A percentile compares a stretch with the other conserved stretches of the same genome.
phyloP scores from a whole-genome alignment of 1,140 invertebrate species.

The Sycophila sp. region DNA sequence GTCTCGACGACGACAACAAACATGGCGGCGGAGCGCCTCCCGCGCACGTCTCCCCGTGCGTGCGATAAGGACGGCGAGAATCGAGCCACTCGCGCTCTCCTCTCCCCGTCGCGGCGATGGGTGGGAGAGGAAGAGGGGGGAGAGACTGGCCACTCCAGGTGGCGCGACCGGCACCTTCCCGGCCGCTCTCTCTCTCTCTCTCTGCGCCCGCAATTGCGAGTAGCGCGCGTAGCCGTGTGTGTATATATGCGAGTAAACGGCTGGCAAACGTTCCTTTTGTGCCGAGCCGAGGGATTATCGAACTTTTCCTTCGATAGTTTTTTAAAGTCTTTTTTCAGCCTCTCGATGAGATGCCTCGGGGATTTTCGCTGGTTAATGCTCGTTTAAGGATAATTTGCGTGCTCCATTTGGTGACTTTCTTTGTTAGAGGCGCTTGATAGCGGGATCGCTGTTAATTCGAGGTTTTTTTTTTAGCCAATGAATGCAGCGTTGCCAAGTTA shows the following conservation, averaged over 20 bases:
- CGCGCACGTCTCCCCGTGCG: neutral
- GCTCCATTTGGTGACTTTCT: too few relatives aligned
- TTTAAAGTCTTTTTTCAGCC: too few relatives aligned
- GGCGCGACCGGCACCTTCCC: neutral
- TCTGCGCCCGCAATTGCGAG: neutral
- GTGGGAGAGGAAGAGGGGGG: neutral
- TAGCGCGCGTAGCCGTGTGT: neutral
- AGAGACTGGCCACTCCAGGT: neutral
- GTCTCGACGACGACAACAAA: constrained; percentile 69
- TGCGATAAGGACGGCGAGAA: neutral
- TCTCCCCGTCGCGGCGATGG: neutral
- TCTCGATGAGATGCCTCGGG: too few relatives aligned
- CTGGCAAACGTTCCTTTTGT: too few relatives aligned
- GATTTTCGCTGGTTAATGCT: too few relatives aligned
- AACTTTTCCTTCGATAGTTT: too few relatives aligned
- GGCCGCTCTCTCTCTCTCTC: neutral
- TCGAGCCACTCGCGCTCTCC: too few relatives aligned
- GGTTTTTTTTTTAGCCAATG: too few relatives aligned
- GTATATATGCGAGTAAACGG: neutral
- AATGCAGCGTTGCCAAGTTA: neutral
- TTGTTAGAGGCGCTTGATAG: too few relatives aligned
- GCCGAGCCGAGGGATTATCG: too few relatives aligned
- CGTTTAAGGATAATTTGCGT: too few relatives aligned
- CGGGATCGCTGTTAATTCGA: too few relatives aligned
- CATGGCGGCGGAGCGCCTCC: constrained; percentile 64